Conservation (phyloP, 2,888 invertebrate genomes). For the Andrena haemorrhoa region DNA sequence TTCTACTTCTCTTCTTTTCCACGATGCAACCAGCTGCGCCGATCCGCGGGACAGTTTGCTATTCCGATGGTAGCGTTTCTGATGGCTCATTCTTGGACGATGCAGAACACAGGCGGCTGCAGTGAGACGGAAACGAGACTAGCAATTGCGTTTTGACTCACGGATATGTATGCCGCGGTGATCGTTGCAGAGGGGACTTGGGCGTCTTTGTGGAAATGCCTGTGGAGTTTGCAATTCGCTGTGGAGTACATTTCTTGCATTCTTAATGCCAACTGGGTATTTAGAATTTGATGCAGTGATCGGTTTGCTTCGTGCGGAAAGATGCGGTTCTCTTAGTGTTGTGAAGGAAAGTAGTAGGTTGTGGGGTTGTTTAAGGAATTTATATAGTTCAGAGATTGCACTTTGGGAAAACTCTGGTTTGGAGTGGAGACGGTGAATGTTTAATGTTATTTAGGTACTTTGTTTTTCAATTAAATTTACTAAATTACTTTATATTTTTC, state of each 20-base stretch:
- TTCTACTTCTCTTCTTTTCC: not conserved
- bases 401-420: no score
- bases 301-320: not conserved
- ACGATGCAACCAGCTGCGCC: not conserved
- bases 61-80: conserved; percentile 31
- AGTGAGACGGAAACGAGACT: not conserved
- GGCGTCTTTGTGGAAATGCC: not conserved
- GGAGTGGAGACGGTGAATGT: no score
- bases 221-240: not conserved
- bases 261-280: not conserved
- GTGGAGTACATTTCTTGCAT: not conserved
- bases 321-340: not conserved
- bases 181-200: not conserved
- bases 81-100: not conserved
- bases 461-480: no score
- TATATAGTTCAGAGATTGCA: no score
- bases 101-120: not conserved
- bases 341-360: not conserved
- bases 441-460: no score
- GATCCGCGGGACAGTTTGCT: conserved; percentile 21
- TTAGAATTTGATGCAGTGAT: not conserved
- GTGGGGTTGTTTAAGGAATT: no score
- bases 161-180: no score
- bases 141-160: not conserved
- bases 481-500: no score